Evolutionary conservation across 2,113 vertebrate genomes (phyloP).

Genomic region (Thunnus thynnus): DNA sequence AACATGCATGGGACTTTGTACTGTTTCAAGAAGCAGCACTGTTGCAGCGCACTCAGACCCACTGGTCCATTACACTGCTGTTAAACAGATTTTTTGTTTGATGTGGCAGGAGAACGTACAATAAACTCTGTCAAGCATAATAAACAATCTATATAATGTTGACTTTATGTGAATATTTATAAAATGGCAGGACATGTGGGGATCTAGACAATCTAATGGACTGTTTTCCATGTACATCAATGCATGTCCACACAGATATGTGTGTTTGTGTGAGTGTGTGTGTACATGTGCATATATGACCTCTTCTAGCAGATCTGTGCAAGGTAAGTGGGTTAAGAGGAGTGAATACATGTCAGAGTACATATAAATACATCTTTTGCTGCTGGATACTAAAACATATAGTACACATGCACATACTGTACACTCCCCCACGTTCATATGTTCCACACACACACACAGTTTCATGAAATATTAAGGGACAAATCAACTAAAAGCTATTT

Average conservation of each 20-base stretch:
- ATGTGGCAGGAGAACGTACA: not conserved
- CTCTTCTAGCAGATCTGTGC: not conserved
- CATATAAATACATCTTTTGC: slow-evolving; percentile 10
- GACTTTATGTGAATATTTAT: not conserved
- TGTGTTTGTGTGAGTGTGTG: not conserved
- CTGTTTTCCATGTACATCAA: not conserved
- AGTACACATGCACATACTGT: not conserved
- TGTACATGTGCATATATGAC: no score
- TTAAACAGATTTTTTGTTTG: not conserved
- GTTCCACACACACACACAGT: not conserved
- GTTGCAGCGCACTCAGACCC: not conserved
- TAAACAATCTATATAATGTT: not conserved
- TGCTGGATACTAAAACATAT: slow-evolving; percentile 13
- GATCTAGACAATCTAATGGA: not conserved
- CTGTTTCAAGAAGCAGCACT: not conserved
- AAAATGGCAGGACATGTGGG: not conserved
- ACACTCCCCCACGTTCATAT: not conserved
- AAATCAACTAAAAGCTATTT: slow-evolving; percentile 25
- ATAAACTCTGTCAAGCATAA: slow-evolving; percentile 4
- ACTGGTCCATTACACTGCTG: slow-evolving; percentile 3
- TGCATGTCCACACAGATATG: not conserved
- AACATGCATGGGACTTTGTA: slow-evolving; percentile 15
- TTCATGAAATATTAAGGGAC: slow-evolving; percentile 43
- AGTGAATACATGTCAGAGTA: not conserved
- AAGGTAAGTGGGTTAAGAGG: slow-evolving; percentile 1